These are phyloP conservation scores for Ostrea edulis DNA, from an alignment of 1,140 invertebrate genomes.

Conservation along the genomic window DNA sequence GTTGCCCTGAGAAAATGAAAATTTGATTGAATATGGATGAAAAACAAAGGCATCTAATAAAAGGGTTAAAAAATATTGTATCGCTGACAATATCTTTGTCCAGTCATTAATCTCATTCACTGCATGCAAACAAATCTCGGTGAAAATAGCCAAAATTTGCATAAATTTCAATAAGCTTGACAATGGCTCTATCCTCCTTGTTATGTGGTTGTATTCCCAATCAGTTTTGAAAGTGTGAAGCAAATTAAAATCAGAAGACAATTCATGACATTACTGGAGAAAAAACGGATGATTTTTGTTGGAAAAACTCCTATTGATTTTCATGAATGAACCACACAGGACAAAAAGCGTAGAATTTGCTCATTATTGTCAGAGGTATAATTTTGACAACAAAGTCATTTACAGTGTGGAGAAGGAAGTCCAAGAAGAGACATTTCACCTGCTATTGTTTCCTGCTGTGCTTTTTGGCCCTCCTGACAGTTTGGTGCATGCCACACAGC, in stretches of 20 bases:
- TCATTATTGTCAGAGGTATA: conserved; percentile 21
- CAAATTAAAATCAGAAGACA: conserved; percentile 33
- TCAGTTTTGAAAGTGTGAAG: conserved; percentile 6
- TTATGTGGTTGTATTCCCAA: background rate
- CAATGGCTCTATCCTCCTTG: background rate
- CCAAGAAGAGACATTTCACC: background rate
- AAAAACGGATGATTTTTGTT: background rate
- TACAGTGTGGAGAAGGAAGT: background rate
- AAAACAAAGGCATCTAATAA: conserved; percentile 9
- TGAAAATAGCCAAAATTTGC: background rate
- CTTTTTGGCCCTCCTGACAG: background rate
- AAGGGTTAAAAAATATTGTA: conserved; percentile 14
- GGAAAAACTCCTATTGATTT: conserved; percentile 20
- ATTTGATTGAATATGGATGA: background rate
- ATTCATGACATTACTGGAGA: background rate
- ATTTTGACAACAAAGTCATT: conserved; percentile 24
- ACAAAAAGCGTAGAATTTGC: background rate
- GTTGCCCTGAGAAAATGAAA: background rate
- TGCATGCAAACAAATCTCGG: background rate
- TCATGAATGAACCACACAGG: background rate
- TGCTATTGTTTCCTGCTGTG: background rate
- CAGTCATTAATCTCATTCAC: conserved; percentile 18
- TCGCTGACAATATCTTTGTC: conserved; percentile 30
- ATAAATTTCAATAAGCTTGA: conserved; percentile 23
- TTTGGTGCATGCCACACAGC: background rate